These are phyloP conservation scores for Brachionus sp. DNA, from an alignment of 1,140 invertebrate genomes.

Conservation along the genomic window DNA sequence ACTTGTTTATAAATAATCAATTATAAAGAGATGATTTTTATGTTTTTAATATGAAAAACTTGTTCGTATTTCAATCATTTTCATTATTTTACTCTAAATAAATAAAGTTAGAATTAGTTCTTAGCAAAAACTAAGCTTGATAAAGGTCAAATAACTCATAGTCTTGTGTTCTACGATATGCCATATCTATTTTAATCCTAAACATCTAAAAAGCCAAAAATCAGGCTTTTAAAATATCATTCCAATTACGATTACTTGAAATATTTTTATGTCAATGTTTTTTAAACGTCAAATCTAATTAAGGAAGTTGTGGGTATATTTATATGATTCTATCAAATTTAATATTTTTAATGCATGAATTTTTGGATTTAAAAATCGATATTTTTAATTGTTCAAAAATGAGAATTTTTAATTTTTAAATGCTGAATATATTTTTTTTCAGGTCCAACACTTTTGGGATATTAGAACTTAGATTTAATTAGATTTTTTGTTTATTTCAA, in stretches of 20 bases:
- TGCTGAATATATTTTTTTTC: not conserved
- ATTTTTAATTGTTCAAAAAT: not conserved
- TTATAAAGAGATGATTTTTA: slow-evolving; percentile 10
- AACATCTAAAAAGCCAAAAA: not conserved
- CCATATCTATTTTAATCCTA: not conserved
- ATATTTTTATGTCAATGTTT: not conserved
- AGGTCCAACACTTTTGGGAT: not conserved
- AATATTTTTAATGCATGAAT: slow-evolving; percentile 16
- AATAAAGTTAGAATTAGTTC: slow-evolving; percentile 25
- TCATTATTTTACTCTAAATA: not conserved
- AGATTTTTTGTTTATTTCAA: not conserved
- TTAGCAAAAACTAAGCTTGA: not conserved
- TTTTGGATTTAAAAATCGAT: slow-evolving; percentile 10
- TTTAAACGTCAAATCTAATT: not conserved
- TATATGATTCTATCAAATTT: not conserved
- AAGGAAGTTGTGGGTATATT: not conserved
- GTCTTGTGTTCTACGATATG: not conserved
- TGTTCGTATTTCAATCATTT: slow-evolving; percentile 30
- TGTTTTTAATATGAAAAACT: slow-evolving; percentile 11
- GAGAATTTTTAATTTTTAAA: not conserved
- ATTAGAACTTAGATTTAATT: not conserved
- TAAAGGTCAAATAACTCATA: slow-evolving; percentile 15
- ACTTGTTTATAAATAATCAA: slow-evolving; percentile 25
- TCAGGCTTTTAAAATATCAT: not conserved
- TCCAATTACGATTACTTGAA: not conserved